These are phyloP conservation scores for Apamea epomidion DNA, from an alignment of 2,888 invertebrate species.

Conservation along the genomic window DNA sequence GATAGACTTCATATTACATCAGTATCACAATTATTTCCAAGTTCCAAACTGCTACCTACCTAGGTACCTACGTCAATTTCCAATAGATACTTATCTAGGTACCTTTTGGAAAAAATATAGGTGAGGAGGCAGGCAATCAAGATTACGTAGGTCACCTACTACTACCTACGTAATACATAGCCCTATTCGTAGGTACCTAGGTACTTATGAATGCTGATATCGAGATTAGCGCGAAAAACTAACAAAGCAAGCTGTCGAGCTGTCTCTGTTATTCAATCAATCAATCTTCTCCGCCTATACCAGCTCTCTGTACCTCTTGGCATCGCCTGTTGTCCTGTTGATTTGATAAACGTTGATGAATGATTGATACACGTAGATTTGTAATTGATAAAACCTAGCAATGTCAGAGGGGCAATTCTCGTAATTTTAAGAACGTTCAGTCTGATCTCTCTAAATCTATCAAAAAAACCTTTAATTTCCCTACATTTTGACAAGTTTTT, in stretches of 20 bases:
- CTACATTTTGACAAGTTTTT: too few species aligned
- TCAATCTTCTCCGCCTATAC: neutral
- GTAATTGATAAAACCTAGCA: constrained; percentile 4
- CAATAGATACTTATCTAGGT: too few species aligned
- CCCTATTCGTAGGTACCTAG: neutral
- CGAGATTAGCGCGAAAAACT: neutral
- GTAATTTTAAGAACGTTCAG: too few species aligned
- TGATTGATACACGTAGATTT: neutral
- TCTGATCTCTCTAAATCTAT: too few species aligned
- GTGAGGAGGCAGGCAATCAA: too few species aligned
- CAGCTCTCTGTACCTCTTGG: neutral
- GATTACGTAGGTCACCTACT: too few species aligned
- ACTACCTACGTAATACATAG: too few species aligned
- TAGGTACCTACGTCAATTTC: neutral
- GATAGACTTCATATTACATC: neutral
- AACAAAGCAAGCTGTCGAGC: neutral
- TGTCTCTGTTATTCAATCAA: neutral
- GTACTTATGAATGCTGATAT: neutral
- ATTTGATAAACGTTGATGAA: constrained; percentile 5
- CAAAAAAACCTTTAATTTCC: too few species aligned
- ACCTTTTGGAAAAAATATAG: too few species aligned
- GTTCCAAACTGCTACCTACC: neutral
- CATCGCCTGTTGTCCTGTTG: neutral
- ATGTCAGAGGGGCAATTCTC: neutral
- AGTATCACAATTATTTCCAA: neutral